phyloP scores from a whole-genome alignment of 2,797 vertebrate species.

The Jordanella pulchra region DNA sequence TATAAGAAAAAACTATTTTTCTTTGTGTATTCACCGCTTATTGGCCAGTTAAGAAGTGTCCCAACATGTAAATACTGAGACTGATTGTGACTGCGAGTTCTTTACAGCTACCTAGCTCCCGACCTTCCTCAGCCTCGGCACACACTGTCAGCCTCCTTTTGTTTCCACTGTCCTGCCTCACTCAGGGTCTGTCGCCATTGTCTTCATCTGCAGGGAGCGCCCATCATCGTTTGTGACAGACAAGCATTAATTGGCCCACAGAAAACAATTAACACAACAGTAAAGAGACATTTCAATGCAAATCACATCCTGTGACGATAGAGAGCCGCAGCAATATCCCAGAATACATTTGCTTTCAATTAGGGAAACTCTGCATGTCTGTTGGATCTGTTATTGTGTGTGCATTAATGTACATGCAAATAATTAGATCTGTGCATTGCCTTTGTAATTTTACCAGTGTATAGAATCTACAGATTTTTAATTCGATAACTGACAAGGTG shows the following conservation, averaged over 20 bases:
- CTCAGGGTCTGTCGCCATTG: conserved; percentile 43
- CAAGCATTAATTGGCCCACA: conserved; percentile 77
- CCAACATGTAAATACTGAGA: background rate
- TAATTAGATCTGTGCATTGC: conserved; percentile 16
- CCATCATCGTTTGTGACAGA: conserved; percentile 72
- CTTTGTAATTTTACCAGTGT: conserved; percentile 46
- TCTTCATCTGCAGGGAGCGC: conserved; percentile 64
- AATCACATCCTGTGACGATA: conserved; percentile 74
- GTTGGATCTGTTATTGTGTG: conserved; percentile 17
- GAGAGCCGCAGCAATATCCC: conserved; percentile 71
- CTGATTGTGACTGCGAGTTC: background rate
- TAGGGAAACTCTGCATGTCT: conserved; percentile 64
- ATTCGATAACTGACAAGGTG: conserved; percentile 29
- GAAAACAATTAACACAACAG: conserved; percentile 80
- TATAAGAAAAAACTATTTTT: too few species aligned
- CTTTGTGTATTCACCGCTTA: background rate
- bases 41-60: background rate
- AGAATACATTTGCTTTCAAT: conserved; percentile 77
- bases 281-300: conserved; percentile 71
- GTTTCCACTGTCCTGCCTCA: conserved; percentile 31
- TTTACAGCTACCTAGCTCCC: background rate
- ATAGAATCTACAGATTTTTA: conserved; percentile 37
- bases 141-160: conserved; percentile 30
- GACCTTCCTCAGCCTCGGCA: background rate
- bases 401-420: conserved; percentile 19